phyloP scores from a whole-genome alignment of 2,113 vertebrate genomes.

The Trematomus loennbergii region DNA sequence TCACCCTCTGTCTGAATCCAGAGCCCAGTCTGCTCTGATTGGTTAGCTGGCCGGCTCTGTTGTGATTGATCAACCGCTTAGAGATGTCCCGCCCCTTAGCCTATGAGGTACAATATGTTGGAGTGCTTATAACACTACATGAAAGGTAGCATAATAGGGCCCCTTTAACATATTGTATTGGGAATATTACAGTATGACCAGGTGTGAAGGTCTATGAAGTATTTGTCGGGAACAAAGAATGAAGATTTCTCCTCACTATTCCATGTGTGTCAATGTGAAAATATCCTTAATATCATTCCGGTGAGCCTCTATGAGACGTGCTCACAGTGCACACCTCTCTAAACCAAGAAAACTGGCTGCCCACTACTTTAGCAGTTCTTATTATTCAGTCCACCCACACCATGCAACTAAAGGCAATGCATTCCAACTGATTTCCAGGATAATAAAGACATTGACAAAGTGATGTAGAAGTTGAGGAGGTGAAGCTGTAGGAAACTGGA shows the following conservation, averaged over 20 bases:
- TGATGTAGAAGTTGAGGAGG: background rate
- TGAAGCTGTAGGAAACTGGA: background rate
- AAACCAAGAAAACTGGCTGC: slow-evolving; percentile 30
- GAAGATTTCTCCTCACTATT: background rate
- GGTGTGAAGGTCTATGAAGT: background rate
- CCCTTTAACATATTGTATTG: no score
- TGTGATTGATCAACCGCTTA: no score
- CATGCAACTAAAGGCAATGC: slow-evolving; percentile 13
- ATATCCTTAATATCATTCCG: background rate
- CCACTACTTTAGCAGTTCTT: background rate
- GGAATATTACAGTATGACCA: background rate
- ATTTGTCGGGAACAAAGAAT: background rate
- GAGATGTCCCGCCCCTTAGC: no score
- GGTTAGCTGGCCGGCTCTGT: no score
- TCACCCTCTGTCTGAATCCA: no score
- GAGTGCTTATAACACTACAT: no score
- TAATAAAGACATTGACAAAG: slow-evolving; percentile 1
- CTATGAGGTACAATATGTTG: no score
- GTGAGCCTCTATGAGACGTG: slow-evolving; percentile 15
- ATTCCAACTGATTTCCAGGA: background rate
- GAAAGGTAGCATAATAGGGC: no score
- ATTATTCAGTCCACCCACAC: slow-evolving; percentile 21
- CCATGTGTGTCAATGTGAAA: background rate
- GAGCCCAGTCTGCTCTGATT: no score
- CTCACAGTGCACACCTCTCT: slow-evolving; percentile 18